Conservation (phyloP, 2,113 vertebrate genomes). For the Misgurnus anguillicaudatus region DNA sequence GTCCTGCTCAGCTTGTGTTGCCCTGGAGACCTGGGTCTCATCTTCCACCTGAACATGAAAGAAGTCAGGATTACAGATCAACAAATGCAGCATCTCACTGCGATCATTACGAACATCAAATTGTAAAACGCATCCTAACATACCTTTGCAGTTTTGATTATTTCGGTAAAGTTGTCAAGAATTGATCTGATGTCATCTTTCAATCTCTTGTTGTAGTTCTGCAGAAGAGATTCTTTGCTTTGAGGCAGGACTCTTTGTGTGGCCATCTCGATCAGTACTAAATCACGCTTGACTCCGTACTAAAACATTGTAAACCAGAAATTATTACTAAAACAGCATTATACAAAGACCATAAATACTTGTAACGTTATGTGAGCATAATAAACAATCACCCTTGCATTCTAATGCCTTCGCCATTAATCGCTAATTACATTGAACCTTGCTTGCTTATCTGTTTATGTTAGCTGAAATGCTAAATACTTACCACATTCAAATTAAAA, state of each 20-base stretch:
- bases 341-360: background rate
- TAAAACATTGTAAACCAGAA: background rate
- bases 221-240: constrained; percentile 92
- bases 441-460: background rate
- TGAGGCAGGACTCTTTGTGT: constrained; percentile 85
- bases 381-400: background rate
- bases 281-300: constrained; percentile 9
- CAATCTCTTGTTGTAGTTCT: constrained; percentile 96
- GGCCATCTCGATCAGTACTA: constrained; percentile 72
- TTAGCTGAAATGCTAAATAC: background rate
- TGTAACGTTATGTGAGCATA: too few species aligned
- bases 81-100: background rate
- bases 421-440: background rate
- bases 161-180: constrained; percentile 95
- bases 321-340: background rate
- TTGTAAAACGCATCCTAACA: background rate
- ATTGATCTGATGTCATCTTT: constrained; percentile 95
- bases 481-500: background rate
- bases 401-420: background rate
- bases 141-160: constrained; percentile 94
- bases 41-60: constrained; percentile 86
- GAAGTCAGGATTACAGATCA: background rate
- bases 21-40: constrained; percentile 92
- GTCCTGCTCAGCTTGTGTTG: constrained; percentile 95
- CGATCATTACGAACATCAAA: background rate